Evolutionary conservation across 2,888 invertebrate genomes (phyloP).

Genomic region (Drosophila stalkeri): DNA sequence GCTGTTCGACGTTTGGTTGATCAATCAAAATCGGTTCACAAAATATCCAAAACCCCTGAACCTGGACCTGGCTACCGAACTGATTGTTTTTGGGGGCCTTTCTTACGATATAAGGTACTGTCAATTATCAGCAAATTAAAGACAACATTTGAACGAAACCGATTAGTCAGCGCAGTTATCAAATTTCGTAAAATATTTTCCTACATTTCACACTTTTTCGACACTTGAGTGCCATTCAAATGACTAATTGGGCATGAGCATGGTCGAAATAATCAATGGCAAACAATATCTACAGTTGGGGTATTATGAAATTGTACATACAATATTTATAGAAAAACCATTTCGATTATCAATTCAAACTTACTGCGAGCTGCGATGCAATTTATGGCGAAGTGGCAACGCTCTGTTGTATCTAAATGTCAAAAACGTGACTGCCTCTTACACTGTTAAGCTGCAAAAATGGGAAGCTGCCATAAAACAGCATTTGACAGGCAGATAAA

Average conservation of each 20-base stretch:
- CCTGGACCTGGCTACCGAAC: neutral
- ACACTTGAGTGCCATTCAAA: conserved; percentile 60
- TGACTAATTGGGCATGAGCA: conserved; percentile 45
- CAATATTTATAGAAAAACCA: conserved; percentile 4
- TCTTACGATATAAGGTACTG: conserved; percentile 21
- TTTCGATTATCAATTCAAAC: neutral
- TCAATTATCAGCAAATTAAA: conserved; percentile 46
- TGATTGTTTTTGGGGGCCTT: conserved; percentile 8
- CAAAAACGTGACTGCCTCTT: neutral
- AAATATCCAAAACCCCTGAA: conserved; percentile 13
- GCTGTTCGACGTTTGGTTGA: conserved; percentile 41
- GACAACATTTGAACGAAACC: conserved; percentile 12
- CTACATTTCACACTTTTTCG: conserved; percentile 27
- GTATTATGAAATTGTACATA: conserved; percentile 7
- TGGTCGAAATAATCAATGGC: conserved; percentile 48
- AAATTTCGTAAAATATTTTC: conserved; percentile 17
- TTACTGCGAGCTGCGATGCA: neutral
- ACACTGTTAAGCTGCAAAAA: neutral
- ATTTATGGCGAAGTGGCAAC: conserved; percentile 8
- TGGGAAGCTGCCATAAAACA: neutral
- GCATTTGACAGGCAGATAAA: conserved; percentile 7
- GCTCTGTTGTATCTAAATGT: conserved; percentile 4
- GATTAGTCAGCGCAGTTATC: conserved; percentile 41
- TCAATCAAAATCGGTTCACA: conserved; percentile 52
- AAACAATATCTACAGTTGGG: conserved; percentile 16